Evolutionary conservation across 2,888 invertebrate species (phyloP).

Genomic region (Teleiodes luculella): DNA sequence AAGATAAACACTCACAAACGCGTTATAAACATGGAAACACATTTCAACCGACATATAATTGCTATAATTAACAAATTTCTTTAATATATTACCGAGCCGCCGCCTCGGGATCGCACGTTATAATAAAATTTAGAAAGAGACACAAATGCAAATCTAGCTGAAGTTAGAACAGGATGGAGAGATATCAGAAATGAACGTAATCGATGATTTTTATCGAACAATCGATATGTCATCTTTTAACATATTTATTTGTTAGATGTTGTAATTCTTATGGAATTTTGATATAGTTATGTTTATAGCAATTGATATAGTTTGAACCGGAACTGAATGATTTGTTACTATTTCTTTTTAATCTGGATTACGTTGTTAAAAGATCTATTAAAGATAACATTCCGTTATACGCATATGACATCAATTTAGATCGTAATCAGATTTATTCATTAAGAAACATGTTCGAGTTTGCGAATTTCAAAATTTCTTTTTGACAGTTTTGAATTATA

Average conservation of each 20-base stretch:
- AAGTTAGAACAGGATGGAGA: slow-evolving; percentile 33
- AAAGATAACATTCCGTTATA: slow-evolving; percentile 4
- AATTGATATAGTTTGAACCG: background rate
- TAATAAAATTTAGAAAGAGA: slow-evolving; percentile 46
- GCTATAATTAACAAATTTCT: slow-evolving; percentile 66
- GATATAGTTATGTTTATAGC: background rate
- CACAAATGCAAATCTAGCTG: slow-evolving; percentile 18
- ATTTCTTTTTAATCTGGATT: background rate
- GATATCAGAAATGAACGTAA: slow-evolving; percentile 42
- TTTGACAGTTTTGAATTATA: background rate
- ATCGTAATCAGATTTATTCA: background rate
- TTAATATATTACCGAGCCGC: slow-evolving; percentile 67
- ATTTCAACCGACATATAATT: slow-evolving; percentile 60
- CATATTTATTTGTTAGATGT: slow-evolving; percentile 9
- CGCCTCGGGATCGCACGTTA: slow-evolving; percentile 53
- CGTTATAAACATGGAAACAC: slow-evolving; percentile 51
- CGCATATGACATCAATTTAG: background rate
- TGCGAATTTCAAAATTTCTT: background rate
- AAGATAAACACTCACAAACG: slow-evolving; percentile 59
- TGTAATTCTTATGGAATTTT: slow-evolving; percentile 4
- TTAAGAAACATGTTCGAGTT: background rate
- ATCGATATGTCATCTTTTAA: slow-evolving; percentile 50
- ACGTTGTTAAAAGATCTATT: background rate
- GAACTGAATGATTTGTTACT: background rate
- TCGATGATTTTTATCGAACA: slow-evolving; percentile 57